phyloP scores from a whole-genome alignment of 1,140 invertebrate species.

The Phocides pigmalion region DNA sequence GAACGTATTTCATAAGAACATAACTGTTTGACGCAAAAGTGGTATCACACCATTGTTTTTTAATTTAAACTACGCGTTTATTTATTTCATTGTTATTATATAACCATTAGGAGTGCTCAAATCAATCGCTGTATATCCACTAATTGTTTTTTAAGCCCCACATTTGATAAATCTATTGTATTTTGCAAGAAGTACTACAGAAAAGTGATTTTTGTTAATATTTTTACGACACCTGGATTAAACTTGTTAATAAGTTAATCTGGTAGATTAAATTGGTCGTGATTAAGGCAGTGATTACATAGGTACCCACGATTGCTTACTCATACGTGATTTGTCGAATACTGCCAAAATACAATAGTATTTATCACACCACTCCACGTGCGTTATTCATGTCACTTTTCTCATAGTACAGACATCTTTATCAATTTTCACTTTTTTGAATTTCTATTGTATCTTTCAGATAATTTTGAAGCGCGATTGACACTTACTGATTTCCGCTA shows the following conservation, averaged over 20 bases:
- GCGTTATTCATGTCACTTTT: no score
- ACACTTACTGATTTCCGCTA: no score
- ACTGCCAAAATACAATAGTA: background rate
- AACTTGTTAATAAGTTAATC: constrained; percentile 11
- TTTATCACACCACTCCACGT: background rate
- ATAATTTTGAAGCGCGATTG: no score
- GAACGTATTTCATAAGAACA: no score
- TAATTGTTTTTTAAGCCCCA: constrained; percentile 19
- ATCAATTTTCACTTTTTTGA: no score
- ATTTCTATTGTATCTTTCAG: no score
- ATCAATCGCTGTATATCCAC: constrained; percentile 12
- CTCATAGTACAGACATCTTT: no score
- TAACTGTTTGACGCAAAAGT: no score
- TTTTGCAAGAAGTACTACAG: constrained; percentile 3
- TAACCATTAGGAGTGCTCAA: background rate
- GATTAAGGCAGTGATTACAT: constrained; percentile 22
- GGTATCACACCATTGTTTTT: no score
- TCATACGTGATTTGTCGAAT: background rate
- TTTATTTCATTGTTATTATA: background rate
- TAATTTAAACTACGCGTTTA: background rate
- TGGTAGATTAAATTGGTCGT: constrained; percentile 3
- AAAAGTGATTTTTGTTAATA: constrained; percentile 11
- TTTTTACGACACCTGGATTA: constrained; percentile 18
- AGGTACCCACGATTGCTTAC: background rate
- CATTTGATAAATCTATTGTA: constrained; percentile 5